Percentiles rank a stretch among this genome's conserved stretches.
Conservation (phyloP, 2,888 invertebrate genomes). For the Campopleginae sp. region DNA sequence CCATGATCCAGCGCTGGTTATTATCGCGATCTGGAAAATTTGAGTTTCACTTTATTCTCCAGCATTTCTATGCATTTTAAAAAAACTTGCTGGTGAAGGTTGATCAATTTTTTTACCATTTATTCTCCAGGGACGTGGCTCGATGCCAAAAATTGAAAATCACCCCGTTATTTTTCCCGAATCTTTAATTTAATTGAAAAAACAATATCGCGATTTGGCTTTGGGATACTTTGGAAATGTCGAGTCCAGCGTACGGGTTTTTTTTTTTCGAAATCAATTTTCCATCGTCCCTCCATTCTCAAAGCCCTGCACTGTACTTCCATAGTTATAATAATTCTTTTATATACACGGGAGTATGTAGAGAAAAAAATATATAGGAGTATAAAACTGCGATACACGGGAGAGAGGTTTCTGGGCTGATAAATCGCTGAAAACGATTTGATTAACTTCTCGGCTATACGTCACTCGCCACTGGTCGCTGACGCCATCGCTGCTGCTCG, state of each 20-base stretch:
- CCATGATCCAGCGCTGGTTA: background rate
- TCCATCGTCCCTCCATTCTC: conserved; percentile 1
- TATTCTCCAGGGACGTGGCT: background rate
- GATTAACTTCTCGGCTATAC: conserved; percentile 77
- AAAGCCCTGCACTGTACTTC: background rate
- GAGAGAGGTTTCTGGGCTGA: conserved; percentile 65
- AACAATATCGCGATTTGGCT: background rate
- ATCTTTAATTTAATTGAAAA: background rate
- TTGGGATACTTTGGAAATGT: background rate
- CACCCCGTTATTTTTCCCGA: background rate
- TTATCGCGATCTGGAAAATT: background rate
- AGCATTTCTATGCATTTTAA: background rate
- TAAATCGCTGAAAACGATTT: conserved; percentile 78
- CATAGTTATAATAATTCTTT: background rate
- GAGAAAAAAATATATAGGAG: background rate
- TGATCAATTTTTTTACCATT: background rate
- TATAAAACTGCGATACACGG: conserved; percentile 23
- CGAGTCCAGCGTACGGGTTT: background rate
- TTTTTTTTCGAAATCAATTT: conserved; percentile 15
- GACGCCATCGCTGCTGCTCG: conserved; percentile 42
- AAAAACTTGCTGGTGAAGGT: background rate
- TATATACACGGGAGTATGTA: background rate
- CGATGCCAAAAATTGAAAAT: no score
- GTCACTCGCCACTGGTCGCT: conserved; percentile 70
- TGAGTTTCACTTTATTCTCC: background rate